Conservation (phyloP, 2,888 invertebrate species). For the Ypsolopha sequella region DNA sequence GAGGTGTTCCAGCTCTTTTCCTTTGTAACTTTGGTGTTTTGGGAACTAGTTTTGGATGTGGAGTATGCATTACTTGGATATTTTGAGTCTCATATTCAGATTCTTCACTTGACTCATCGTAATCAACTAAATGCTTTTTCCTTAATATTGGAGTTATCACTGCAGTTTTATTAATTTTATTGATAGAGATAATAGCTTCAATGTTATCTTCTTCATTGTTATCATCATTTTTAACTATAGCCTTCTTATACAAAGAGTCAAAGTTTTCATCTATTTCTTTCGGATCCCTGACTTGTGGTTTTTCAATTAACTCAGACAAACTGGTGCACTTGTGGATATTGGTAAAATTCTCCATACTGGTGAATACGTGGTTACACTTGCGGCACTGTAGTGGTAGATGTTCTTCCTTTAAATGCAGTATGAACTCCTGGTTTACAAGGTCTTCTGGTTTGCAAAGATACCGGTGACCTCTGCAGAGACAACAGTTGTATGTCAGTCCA, state of each 20-base stretch:
- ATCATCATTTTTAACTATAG: conserved; percentile 9
- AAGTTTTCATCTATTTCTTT: conserved; percentile 41
- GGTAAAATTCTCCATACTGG: conserved; percentile 44
- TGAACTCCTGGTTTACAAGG: conserved; percentile 31
- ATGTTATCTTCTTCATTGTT: conserved; percentile 28
- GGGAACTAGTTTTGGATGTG: conserved; percentile 27
- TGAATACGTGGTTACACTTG: conserved; percentile 45
- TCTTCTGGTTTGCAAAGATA: conserved; percentile 41
- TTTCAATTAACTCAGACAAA: conserved; percentile 42
- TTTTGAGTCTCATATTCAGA: conserved; percentile 14
- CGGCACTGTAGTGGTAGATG: conserved; percentile 50
- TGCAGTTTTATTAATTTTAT: conserved; percentile 45
- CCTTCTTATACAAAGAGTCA: conserved; percentile 45
- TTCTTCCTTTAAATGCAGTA: conserved; percentile 36
- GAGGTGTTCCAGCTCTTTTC: conserved; percentile 44
- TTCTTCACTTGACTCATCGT: conserved; percentile 42
- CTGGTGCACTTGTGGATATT: conserved; percentile 47
- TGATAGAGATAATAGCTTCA: conserved; percentile 40
- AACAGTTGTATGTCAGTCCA: conserved; percentile 48
- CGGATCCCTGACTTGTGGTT: conserved; percentile 15
- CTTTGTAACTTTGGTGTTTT: conserved; percentile 42
- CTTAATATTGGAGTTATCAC: conserved; percentile 51
- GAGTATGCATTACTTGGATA: conserved; percentile 21
- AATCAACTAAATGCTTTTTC: conserved; percentile 48
- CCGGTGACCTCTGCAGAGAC: conserved; percentile 44